Percentiles rank a stretch among this genome's conserved stretches.
Conservation (phyloP, 2,113 vertebrate genomes). For the Poicephalus gulielmi region DNA sequence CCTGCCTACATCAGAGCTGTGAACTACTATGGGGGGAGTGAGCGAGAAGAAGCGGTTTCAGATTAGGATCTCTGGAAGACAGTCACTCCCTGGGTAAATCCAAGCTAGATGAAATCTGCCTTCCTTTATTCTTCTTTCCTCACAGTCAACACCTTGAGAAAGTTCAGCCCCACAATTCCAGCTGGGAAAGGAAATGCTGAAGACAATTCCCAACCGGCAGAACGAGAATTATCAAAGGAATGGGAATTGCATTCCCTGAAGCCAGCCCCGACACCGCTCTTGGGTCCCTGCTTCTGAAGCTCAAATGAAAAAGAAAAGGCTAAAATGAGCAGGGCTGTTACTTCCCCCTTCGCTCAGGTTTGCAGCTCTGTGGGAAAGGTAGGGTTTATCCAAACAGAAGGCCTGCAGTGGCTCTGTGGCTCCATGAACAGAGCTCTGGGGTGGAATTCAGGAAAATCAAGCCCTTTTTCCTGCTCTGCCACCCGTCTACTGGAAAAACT, state of each 20-base stretch:
- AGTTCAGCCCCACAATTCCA: not conserved
- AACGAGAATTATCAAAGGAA: constrained; percentile 52
- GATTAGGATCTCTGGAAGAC: constrained; percentile 51
- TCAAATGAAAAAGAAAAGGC: not conserved
- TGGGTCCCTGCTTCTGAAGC: constrained; percentile 8
- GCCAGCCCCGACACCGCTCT: not conserved
- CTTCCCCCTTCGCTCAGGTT: not conserved
- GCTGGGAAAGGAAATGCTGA: constrained; percentile 14
- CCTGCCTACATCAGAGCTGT: accelerated
- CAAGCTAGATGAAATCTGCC: not conserved
- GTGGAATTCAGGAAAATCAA: constrained; percentile 22
- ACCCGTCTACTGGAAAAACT: not conserved
- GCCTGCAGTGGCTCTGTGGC: not conserved
- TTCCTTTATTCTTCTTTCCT: not conserved
- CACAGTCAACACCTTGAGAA: constrained; percentile 25
- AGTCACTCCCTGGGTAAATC: not conserved
- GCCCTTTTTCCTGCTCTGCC: not conserved
- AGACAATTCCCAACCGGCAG: constrained; percentile 20
- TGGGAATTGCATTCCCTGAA: not conserved
- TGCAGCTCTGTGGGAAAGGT: constrained; percentile 16
- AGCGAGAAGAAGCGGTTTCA: not conserved
- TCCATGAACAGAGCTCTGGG: not conserved
- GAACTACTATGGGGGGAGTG: accelerated
- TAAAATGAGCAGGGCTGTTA: not conserved
- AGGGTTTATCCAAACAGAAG: not conserved